Conservation (phyloP, 2,888 invertebrate species). For the Formica aserva region DNA sequence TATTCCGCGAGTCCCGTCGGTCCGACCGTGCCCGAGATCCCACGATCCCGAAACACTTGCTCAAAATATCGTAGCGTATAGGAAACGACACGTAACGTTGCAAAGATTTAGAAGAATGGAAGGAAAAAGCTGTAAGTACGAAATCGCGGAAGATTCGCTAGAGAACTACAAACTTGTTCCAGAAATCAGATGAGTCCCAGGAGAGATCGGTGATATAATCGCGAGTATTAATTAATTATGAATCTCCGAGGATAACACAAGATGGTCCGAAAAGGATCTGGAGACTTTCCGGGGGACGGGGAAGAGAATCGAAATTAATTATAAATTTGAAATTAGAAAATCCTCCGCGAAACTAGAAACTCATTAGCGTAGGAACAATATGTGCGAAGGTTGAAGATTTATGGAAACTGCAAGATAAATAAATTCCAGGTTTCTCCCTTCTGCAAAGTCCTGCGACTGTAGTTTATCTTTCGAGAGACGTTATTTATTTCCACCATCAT, state of each 20-base stretch:
- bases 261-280: neutral
- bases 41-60: neutral
- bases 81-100: neutral
- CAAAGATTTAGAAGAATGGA: neutral
- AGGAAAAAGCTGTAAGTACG: neutral
- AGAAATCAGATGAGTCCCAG: neutral
- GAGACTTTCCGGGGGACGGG: neutral
- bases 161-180: too few relatives aligned
- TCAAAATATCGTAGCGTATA: neutral
- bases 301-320: conserved; percentile 10
- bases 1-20: conserved; percentile 7
- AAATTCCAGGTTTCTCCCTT: neutral
- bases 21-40: neutral
- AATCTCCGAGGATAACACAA: conserved; percentile 1
- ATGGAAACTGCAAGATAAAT: conserved; percentile 4
- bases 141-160: neutral
- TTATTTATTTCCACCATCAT: conserved; percentile 47
- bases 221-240: conserved; percentile 8
- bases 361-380: conserved; percentile 19
- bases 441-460: conserved; percentile 6
- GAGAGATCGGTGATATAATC: conserved; percentile 1
- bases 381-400: conserved; percentile 23
- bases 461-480: conserved; percentile 28
- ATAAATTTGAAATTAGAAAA: conserved; percentile 27
- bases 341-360: neutral